Conservation (phyloP, 2,797 vertebrate species). For the Brotula barbata region DNA sequence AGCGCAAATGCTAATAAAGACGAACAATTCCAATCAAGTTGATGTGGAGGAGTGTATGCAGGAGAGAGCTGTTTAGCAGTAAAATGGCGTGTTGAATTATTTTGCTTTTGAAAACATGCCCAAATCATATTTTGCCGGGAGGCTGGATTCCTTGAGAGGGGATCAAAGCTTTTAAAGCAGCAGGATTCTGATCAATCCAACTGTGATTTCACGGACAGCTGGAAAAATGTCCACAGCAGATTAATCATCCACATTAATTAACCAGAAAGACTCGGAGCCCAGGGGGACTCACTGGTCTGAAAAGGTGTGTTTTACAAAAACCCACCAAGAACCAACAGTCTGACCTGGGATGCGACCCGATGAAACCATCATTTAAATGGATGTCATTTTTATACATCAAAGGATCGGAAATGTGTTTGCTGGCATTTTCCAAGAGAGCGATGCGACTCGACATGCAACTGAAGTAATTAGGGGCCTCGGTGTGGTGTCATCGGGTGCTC, state of each 20-base stretch:
- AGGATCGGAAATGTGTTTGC: slow-evolving; percentile 38
- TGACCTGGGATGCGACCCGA: slow-evolving; percentile 19
- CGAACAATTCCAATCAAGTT: slow-evolving; percentile 73
- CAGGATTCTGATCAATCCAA: slow-evolving; percentile 47
- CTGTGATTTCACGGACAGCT: slow-evolving; percentile 50
- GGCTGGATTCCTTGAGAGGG: slow-evolving; percentile 34
- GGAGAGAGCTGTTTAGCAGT: slow-evolving; percentile 34
- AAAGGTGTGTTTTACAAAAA: slow-evolving; percentile 21
- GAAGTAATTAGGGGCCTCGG: slow-evolving; percentile 64
- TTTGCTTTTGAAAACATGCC: slow-evolving; percentile 39
- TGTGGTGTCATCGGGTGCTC: slow-evolving; percentile 55
- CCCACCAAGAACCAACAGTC: slow-evolving; percentile 3
- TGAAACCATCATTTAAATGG: slow-evolving; percentile 42
- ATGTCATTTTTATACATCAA: slow-evolving; percentile 35
- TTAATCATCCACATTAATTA: slow-evolving; percentile 67
- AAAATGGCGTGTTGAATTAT: slow-evolving; percentile 45
- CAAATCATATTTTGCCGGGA: slow-evolving; percentile 35
- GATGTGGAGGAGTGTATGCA: slow-evolving; percentile 52
- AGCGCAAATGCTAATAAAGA: slow-evolving; percentile 69
- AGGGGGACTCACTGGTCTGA: slow-evolving; percentile 21
- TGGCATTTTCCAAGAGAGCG: slow-evolving; percentile 38
- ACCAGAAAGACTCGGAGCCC: slow-evolving; percentile 27
- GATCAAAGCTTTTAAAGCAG: slow-evolving; percentile 43
- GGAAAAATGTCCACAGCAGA: slow-evolving; percentile 36
- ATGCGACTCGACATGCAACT: slow-evolving; percentile 43